Base-by-base conservation (phyloP, 2,797 vertebrate genomes). In the Enoplosus armatus region DNA sequence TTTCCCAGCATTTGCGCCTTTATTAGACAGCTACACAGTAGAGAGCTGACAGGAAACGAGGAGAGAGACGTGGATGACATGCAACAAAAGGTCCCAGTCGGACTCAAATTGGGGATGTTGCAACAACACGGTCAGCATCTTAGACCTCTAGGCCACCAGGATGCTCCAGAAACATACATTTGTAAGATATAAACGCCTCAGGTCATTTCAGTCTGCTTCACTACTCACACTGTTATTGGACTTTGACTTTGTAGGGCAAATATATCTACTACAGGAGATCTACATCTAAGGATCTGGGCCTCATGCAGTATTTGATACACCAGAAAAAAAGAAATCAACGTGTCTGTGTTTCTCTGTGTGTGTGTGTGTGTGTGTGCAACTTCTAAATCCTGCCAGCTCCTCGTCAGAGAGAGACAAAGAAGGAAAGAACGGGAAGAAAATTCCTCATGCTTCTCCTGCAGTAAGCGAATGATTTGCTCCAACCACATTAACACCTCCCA, bases 401-500 rank as follows among this genome's bases (percentile, higher is more conserved):
- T 35, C 75, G 55, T 73, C 29, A 69, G 16, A 58, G 5, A 64
- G 33, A 55, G 45, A 45, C 16, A 48, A 26, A 56, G n/a, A 66
- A 29, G 12, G 22, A 58, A 22, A 35, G 5, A 59, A 37, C 26
- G 54, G 63, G 26, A 66, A 11, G 3, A 65, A 65, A 43, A 51
- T 11, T 37, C 51, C 65, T 63, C 8, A 47, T 62, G 47, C 65
- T 75, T 78, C 54, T 50, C 10, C 24, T 20, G 12, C 14, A 71
- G 26, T 48, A 43, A 70, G 56, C 55, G 33, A 69, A 24, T 50
- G 61, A 71, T 86, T 84, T 77, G 26, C 73, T 81, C 72, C 41
- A 61, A 67, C 53, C 60, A 77, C 60, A 79, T 75, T 59, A 82
- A 72, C 72, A 74, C 81, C 67, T 76, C 67, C 64, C 14, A 43